Percentiles rank a stretch among this genome's conserved stretches.
Conservation (phyloP, 2,888 invertebrate genomes). For the Sminthurinus aureus region DNA sequence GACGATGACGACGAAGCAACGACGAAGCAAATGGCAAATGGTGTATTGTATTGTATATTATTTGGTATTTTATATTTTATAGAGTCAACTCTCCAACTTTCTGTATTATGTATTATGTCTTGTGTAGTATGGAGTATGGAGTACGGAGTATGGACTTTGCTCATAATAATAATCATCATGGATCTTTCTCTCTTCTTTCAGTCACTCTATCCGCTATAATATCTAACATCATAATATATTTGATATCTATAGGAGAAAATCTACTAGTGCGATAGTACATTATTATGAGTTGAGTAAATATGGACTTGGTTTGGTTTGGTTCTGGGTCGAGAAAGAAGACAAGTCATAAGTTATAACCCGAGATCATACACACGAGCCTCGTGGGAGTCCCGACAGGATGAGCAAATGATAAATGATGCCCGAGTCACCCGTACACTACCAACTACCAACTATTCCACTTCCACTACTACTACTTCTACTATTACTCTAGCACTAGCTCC, state of each 20-base stretch:
- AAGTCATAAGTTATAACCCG: conserved; percentile 60
- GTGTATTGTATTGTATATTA: neutral
- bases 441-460: conserved; percentile 8
- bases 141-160: neutral
- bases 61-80: neutral
- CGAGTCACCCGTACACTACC: neutral
- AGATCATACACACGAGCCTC: conserved; percentile 58
- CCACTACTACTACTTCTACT: neutral
- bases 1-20: too few species aligned
- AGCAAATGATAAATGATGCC: conserved; percentile 59
- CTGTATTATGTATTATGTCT: too few species aligned
- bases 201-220: neutral
- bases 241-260: too few species aligned
- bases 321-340: conserved; percentile 36
- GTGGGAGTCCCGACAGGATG: conserved; percentile 48
- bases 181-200: neutral
- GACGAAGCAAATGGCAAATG: too few species aligned
- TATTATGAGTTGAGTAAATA: conserved; percentile 1
- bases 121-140: neutral
- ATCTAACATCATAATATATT: too few species aligned
- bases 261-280: neutral
- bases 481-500: too few species aligned
- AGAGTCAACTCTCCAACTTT: too few species aligned
- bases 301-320: neutral
- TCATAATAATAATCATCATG: neutral